These are phyloP conservation scores for Cavia porcellus DNA, from an alignment of 2,113 vertebrate species.

Conservation along the genomic window DNA sequence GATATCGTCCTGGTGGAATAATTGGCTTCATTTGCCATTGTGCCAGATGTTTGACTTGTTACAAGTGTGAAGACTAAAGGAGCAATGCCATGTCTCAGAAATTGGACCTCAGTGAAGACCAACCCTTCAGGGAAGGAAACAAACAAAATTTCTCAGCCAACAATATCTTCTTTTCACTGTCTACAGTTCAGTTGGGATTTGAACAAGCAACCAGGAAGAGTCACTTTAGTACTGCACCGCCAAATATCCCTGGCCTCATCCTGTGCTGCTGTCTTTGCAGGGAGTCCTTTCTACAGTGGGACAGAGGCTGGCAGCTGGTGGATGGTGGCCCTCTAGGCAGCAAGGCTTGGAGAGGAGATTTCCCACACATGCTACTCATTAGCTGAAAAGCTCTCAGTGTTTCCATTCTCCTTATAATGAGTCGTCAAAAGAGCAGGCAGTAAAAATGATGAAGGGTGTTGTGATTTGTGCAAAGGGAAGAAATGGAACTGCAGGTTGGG, in stretches of 20 bases:
- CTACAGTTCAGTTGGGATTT: background rate
- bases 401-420: constrained; percentile 61
- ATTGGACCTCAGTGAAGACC: background rate
- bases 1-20: background rate
- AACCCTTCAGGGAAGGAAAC: background rate
- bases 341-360: background rate
- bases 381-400: background rate
- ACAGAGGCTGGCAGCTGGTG: background rate
- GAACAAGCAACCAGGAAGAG: background rate
- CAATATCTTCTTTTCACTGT: background rate
- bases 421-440: constrained; percentile 59
- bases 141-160: background rate
- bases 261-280: background rate
- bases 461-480: constrained; percentile 51
- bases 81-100: background rate
- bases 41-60: background rate
- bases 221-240: background rate
- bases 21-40: background rate
- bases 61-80: background rate
- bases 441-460: constrained; percentile 36
- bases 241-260: background rate
- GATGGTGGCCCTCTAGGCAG: background rate
- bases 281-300: background rate
- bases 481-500: constrained; percentile 55
- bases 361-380: constrained; percentile 57